Base-by-base conservation (phyloP, 64 coral and sea anemone genomes). In the Orbicella faveolata region DNA sequence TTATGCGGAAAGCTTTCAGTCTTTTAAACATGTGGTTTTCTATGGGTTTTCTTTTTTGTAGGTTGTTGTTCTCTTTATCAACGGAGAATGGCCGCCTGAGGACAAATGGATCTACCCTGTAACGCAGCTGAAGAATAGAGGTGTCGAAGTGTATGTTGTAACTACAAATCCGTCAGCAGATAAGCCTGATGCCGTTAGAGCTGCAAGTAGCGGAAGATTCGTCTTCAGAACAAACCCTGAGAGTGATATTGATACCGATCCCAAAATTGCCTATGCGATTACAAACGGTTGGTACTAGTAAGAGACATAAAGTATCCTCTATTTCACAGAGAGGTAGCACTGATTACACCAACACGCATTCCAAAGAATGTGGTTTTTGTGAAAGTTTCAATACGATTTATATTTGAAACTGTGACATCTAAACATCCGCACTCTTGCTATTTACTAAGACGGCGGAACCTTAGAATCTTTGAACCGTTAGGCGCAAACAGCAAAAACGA, bases 61-160 rank as follows among this genome's bases (percentile, higher is more conserved):
- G 90, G 36, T 87, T 14, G 57, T 87, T 11, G 87, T 92, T 79
- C 23, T 92, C 19, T 39, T 92, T 30, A 75, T 85, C 30, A 86
- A 75, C 54, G 90, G 83, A 41, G 15, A 84, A 48, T 92, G 90
- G 90, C 48, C 87, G 10, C 20, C 73, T 61, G 39, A 73, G 74
- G 34, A 63, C 75, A 52, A 73, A 25, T 83, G 75, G 73, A 79
- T 65, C 52, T 36, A 36, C 34, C 75, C 44, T 19, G 64, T 87
- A 10, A 77, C 52, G 21, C 84, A 82, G 30, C 76, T 92, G 34
- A 52, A 75, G 62, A 19, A 52, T 17, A 86, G 36, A n/a, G 83
- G 83, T 7, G 41, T 87, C 65, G 63, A 55, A 6, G 36, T 77
- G 12, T 92, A 79, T 53, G 77, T 85, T 21, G 83, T 87, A 57